Evolutionary conservation across 2,888 invertebrate species (phyloP).

Genomic region (Sylvicola fuscatus): DNA sequence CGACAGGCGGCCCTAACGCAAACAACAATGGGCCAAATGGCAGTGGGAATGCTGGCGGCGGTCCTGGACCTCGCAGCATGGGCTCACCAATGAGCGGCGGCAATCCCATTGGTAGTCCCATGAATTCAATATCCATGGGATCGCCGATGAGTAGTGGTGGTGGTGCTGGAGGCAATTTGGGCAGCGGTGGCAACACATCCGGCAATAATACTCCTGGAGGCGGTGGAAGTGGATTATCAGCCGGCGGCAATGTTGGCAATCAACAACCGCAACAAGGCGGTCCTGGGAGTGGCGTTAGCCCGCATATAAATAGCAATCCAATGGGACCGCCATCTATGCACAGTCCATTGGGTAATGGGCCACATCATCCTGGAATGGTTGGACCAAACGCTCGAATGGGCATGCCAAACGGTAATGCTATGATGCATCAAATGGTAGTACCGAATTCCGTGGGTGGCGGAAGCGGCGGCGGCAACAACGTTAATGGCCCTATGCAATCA

Average conservation of each 20-base stretch:
- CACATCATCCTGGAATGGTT: slow-evolving; percentile 22
- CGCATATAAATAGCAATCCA: slow-evolving; percentile 49
- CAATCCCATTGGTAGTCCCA: slow-evolving; percentile 32
- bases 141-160: slow-evolving; percentile 39
- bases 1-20: slow-evolving; percentile 33
- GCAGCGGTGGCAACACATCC: slow-evolving; percentile 2
- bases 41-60: no score
- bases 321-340: slow-evolving; percentile 53
- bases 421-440: slow-evolving; percentile 31
- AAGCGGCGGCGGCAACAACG: slow-evolving; percentile 13
- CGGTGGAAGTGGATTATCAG: slow-evolving; percentile 9
- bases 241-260: slow-evolving; percentile 10
- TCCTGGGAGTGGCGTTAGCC: slow-evolving; percentile 25
- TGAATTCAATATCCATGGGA: slow-evolving; percentile 52
- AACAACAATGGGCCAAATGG: slow-evolving; percentile 14
- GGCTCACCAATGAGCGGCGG: slow-evolving; percentile 14
- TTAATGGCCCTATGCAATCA: no score
- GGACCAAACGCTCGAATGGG: not conserved
- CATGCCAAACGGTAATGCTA: slow-evolving; percentile 11
- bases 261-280: slow-evolving; percentile 11
- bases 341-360: slow-evolving; percentile 43
- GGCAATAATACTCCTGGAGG: not conserved
- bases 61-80: slow-evolving; percentile 25
- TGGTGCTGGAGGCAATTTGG: slow-evolving; percentile 21
- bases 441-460: slow-evolving; percentile 14